Evolutionary conservation across 2,797 vertebrate species (phyloP).

Genomic region (Centroberyx gerrardi): DNA sequence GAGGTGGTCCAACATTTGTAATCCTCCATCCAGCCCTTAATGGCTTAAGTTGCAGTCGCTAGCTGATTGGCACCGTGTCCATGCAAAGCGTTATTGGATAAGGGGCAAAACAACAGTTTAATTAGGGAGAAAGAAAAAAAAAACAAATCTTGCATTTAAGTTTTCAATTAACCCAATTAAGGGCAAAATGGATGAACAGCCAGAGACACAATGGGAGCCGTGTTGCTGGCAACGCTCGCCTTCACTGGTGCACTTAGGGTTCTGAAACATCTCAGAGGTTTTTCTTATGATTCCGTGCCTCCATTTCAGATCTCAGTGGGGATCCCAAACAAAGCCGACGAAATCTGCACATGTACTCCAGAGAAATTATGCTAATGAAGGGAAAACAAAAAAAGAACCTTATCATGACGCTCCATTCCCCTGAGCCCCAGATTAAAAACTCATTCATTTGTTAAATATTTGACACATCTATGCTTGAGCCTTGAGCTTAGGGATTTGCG

Average conservation of each 20-base stretch:
- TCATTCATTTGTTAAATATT: slow-evolving; percentile 89
- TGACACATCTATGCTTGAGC: slow-evolving; percentile 86
- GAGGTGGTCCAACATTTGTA: slow-evolving; percentile 77
- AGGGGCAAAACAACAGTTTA: slow-evolving; percentile 78
- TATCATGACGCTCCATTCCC: slow-evolving; percentile 85
- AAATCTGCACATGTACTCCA: slow-evolving; percentile 85
- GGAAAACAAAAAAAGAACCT: slow-evolving; percentile 81
- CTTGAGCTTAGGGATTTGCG: slow-evolving; percentile 81
- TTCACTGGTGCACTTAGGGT: slow-evolving; percentile 68
- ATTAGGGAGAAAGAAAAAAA: slow-evolving; percentile 66
- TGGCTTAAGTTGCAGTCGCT: slow-evolving; percentile 74
- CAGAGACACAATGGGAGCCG: slow-evolving; percentile 73
- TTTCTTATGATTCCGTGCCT: slow-evolving; percentile 75
- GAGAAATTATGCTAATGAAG: slow-evolving; percentile 86
- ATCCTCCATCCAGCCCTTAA: slow-evolving; percentile 74
- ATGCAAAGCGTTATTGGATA: slow-evolving; percentile 70
- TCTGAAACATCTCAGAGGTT: slow-evolving; percentile 72
- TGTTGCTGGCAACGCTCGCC: slow-evolving; percentile 73
- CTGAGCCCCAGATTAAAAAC: slow-evolving; percentile 87
- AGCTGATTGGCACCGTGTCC: slow-evolving; percentile 71
- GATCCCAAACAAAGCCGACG: slow-evolving; percentile 83
- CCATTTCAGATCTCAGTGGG: slow-evolving; percentile 85
- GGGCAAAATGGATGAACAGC: slow-evolving; percentile 77
- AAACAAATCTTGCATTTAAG: slow-evolving; percentile 77
- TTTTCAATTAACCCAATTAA: slow-evolving; percentile 87